Base-by-base conservation (phyloP, 2,888 invertebrate species). In the Limulus polyphemus region DNA sequence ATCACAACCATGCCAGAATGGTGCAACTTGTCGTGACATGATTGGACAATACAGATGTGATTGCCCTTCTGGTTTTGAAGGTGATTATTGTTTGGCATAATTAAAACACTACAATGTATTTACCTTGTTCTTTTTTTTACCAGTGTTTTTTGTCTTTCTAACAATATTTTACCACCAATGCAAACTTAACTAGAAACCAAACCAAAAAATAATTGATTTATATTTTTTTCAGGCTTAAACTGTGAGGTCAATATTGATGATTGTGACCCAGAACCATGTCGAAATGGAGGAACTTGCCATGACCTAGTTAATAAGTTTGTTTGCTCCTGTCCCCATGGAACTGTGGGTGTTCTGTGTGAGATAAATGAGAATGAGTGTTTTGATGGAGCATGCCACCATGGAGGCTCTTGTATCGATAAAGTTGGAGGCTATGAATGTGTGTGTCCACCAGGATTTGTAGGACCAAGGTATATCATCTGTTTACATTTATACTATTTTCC, bases 291-390 rank as follows among this genome's bases (percentile, higher is more conserved):
- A 47, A 87, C 88, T 16, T 97, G 97, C 76, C 88, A 88, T 61
- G 83, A 97, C 79, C 93, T 94, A 74, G 94, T 95, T 64, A 91
- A 95, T 72, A 91, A 91, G 0, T 94, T 91, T 77, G 91, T 92
- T 0, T 94, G 94, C 74, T 88, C 88, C 0, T 94, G 94, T 71
- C 88, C 86, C 0, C 80, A 88, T 10, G 94, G 93, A 0, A 94
- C 90, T 65, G 92, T 92, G 70, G 94, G 93, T n/a, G 91, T 89
- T 72, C 88, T 90, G 76, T 94, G 93, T 72, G 90, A 92, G 73
- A 79, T 92, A 1, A 90, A 90, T 71, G 90, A 95, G 11, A 90
- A 97, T 77, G 95, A 97, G 74, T 97, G 90, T 72, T 87, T 87
- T 54, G 88, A 90, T 16, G 88, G 88, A 74, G 93, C 77, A 32